Base-by-base conservation (phyloP, 2,113 vertebrate genomes). In the Leucopsar rothschildi region DNA sequence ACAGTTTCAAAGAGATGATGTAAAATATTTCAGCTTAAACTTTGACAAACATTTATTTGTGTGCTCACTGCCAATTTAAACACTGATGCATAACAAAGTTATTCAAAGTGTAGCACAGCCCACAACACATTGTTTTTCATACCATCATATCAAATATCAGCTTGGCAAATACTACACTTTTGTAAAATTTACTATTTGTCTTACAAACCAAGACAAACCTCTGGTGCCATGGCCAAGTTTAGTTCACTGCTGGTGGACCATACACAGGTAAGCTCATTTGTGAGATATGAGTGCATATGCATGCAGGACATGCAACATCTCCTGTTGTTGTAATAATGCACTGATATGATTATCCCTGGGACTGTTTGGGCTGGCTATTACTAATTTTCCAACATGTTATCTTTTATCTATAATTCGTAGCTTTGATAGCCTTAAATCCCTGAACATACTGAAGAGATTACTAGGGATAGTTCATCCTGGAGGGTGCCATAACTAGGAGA, bases 251-350 rank as follows among this genome's bases (percentile, higher is more conserved):
- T 42, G 25, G 50, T 63, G 33, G 50, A 39, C 21, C 50, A 31
- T 31, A 53, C 24, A 18, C 0, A 0, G 6, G 17, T 21, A 85
- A 65, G 37, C 8, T 66, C 65, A 49, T 64, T 56, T 44, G 27
- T 49, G 44, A 78, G 52, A 78, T 56, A 59, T 14, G 18, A 79
- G 28, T 23, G 15, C 6, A 12, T 47, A 20, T 33, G 11, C 21
- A 57, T 71, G 79, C 52, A 56, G 37, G n/a, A 61, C 66, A 73
- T 45, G 50, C 28, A 79, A 6, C 20, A 76, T 50, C 66, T 88
- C 63, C 50, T 66, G 25, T 35, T 56, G 76, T 12, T 81, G 66
- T 66, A 72, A 90, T 63, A 86, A 52, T 45, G 23, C 24, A 50
- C 39, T 55, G 55, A 61, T 77, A 42, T 8, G 9, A 61, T 73